phyloP scores from a whole-genome alignment of 1,140 invertebrate species.

The Teleopsis dalmanni region DNA sequence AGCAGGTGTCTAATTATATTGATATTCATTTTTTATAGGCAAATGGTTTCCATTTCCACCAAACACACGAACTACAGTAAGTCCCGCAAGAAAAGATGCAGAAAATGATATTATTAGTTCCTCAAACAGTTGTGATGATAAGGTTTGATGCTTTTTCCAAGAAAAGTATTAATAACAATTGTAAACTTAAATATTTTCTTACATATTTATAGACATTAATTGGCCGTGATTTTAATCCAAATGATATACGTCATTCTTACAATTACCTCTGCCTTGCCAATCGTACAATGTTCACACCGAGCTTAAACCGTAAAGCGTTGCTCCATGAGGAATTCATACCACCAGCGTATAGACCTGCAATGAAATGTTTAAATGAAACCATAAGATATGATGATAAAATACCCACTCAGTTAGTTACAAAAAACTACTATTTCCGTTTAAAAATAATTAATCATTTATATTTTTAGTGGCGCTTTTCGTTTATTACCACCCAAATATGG shows the following conservation, averaged over 20 bases:
- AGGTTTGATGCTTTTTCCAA: slow-evolving; percentile 54
- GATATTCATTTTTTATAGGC: slow-evolving; percentile 3
- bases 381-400: slow-evolving; percentile 59
- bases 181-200: slow-evolving; percentile 6
- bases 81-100: neutral
- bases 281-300: slow-evolving; percentile 45
- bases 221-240: slow-evolving; percentile 63
- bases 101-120: no score
- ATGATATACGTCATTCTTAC: slow-evolving; percentile 56
- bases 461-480: slow-evolving; percentile 67
- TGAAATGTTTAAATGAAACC: slow-evolving; percentile 61
- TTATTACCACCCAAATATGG: slow-evolving; percentile 77
- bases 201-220: slow-evolving; percentile 55
- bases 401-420: slow-evolving; percentile 57
- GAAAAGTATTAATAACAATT: neutral
- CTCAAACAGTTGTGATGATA: slow-evolving; percentile 59
- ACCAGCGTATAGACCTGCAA: slow-evolving; percentile 51
- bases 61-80: neutral
- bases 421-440: neutral
- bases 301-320: slow-evolving; percentile 46
- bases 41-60: slow-evolving; percentile 25
- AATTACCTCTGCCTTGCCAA: slow-evolving; percentile 46
- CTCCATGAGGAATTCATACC: slow-evolving; percentile 55
- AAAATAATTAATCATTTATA: neutral
- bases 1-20: slow-evolving; percentile 12